Conservation (phyloP, 2,113 vertebrate genomes). For the Caloenas nicobarica region DNA sequence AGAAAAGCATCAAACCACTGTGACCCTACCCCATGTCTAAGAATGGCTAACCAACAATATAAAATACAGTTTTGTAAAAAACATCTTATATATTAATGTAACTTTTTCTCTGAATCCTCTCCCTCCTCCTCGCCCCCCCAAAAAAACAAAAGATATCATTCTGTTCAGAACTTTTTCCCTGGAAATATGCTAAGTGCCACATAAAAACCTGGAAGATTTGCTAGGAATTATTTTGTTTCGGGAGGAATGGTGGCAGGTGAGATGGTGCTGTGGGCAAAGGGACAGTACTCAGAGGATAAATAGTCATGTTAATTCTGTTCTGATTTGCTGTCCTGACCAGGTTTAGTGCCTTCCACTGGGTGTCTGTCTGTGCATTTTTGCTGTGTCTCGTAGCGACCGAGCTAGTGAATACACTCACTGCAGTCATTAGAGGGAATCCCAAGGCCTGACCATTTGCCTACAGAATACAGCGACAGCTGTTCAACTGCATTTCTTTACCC, state of each 20-base stretch:
- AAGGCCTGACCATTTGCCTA: background rate
- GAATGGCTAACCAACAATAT: background rate
- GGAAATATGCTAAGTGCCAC: background rate
- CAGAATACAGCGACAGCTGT: background rate
- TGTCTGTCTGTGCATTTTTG: background rate
- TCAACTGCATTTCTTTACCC: background rate
- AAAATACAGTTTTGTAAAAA: background rate
- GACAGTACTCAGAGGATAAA: background rate
- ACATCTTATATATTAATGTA: background rate
- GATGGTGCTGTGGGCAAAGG: background rate
- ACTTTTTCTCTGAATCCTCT: background rate
- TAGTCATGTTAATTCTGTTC: background rate
- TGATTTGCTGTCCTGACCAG: background rate
- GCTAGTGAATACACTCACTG: background rate
- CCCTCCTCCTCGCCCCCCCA: accelerated
- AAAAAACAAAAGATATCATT: too few species aligned
- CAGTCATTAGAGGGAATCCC: background rate
- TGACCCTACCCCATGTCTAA: background rate
- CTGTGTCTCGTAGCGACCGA: background rate
- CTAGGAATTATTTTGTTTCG: background rate
- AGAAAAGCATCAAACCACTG: background rate
- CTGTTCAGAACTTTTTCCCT: background rate
- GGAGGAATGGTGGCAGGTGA: background rate
- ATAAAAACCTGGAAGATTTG: background rate
- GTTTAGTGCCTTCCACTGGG: background rate